Conservation (phyloP, 2,888 invertebrate species). For the Ariolimax columbianus region DNA sequence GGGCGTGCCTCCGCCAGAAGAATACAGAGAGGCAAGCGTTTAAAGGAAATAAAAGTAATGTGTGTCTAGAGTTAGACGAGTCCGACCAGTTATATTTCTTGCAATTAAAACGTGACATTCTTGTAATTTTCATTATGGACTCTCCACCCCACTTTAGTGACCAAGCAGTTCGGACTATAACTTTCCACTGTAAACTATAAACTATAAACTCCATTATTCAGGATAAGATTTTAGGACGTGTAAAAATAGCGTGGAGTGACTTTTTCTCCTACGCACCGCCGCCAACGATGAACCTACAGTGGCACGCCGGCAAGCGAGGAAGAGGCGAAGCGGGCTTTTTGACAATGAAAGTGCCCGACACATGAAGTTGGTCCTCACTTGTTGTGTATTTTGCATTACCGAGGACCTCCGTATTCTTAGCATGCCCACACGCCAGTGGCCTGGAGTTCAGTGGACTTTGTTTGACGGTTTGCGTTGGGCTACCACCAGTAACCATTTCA, state of each 20-base stretch:
- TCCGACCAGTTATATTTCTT: too few species aligned
- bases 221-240: too few species aligned
- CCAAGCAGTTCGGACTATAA: too few species aligned
- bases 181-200: too few species aligned
- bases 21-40: too few species aligned
- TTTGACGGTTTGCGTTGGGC: constrained; percentile 57
- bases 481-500: constrained; percentile 56
- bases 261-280: not conserved
- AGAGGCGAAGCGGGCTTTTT: constrained; percentile 32
- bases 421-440: constrained; percentile 58
- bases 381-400: constrained; percentile 6
- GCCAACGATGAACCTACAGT: not conserved
- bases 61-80: too few species aligned
- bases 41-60: too few species aligned
- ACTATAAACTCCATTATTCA: too few species aligned
- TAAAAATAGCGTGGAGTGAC: not conserved
- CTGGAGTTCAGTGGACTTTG: constrained; percentile 55
- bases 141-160: too few species aligned
- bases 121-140: too few species aligned
- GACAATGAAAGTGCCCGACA: constrained; percentile 4
- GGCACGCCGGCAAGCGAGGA: constrained; percentile 27
- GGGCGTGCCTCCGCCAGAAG: too few species aligned
- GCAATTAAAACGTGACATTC: too few species aligned
- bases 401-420: constrained; percentile 42
- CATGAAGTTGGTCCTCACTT: not conserved